Evolutionary conservation across 2,888 invertebrate species (phyloP).

Genomic region (Chalcis sispes): DNA sequence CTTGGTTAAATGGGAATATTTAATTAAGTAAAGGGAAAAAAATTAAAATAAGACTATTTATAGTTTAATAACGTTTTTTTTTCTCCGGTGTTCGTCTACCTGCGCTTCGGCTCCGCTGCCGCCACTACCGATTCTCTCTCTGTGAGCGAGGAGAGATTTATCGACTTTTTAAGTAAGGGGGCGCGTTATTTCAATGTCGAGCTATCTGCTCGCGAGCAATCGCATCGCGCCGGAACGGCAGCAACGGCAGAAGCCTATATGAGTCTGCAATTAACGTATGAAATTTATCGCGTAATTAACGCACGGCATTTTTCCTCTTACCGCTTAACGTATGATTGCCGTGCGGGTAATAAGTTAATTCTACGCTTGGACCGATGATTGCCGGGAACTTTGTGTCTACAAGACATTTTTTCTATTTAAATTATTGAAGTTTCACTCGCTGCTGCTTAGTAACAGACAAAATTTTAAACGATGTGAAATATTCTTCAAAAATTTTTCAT

Average conservation of each 20-base stretch:
- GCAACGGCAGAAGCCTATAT: constrained; percentile 34
- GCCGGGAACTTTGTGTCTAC: constrained; percentile 22
- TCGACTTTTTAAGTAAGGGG: constrained; percentile 43
- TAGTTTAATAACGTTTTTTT: constrained; percentile 17
- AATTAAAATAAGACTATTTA: constrained; percentile 21
- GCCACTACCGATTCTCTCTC: background rate
- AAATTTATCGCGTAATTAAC: constrained; percentile 54
- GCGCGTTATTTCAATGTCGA: constrained; percentile 55
- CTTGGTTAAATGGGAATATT: background rate
- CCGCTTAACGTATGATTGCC: background rate
- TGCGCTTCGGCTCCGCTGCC: background rate
- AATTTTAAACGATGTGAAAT: too few relatives aligned
- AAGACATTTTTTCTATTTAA: constrained; percentile 21
- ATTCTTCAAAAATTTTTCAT: too few relatives aligned
- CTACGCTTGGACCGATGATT: constrained; percentile 35
- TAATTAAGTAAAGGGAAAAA: constrained; percentile 5
- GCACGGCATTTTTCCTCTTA: constrained; percentile 31
- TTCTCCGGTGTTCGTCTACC: background rate
- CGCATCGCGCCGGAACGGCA: constrained; percentile 2
- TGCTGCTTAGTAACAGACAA: background rate
- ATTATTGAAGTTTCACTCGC: background rate
- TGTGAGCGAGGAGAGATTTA: constrained; percentile 28
- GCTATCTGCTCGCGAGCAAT: constrained; percentile 36
- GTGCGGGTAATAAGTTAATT: constrained; percentile 44
- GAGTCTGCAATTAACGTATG: constrained; percentile 42